These are phyloP conservation scores for Anagyrus pseudococci DNA, from an alignment of 2,888 invertebrate species.

Conservation along the genomic window DNA sequence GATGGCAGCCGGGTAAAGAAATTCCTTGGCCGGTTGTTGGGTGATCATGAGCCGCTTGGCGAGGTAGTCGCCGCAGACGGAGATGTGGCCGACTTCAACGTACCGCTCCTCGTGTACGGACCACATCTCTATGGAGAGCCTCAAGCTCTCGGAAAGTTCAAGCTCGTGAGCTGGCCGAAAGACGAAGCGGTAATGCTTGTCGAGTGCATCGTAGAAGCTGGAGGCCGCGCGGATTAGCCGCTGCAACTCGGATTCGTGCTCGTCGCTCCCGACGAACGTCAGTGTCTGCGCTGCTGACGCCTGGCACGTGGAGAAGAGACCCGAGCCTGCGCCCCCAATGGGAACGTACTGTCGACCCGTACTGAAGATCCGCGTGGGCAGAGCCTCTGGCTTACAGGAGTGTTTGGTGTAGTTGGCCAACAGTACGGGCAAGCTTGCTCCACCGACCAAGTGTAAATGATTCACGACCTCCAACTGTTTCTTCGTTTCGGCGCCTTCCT, in stretches of 20 bases:
- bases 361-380: conserved; percentile 76
- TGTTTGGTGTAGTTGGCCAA: conserved; percentile 77
- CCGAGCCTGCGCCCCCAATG: conserved; percentile 49
- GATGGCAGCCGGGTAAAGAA: conserved; percentile 72
- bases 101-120: conserved; percentile 70
- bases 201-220: conserved; percentile 70
- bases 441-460: conserved; percentile 77
- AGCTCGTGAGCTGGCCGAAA: conserved; percentile 70
- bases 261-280: conserved; percentile 62
- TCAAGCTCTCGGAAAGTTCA: conserved; percentile 70
- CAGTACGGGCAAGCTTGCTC: conserved; percentile 75
- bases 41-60: conserved; percentile 80
- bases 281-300: conserved; percentile 72
- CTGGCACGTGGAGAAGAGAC: conserved; percentile 74
- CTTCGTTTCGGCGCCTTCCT: conserved; percentile 66
- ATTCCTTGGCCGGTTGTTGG: conserved; percentile 66
- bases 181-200: conserved; percentile 72
- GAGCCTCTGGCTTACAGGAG: conserved; percentile 66
- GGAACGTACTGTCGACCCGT: conserved; percentile 76
- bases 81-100: conserved; percentile 77
- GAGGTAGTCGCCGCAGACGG: conserved; percentile 75
- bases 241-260: conserved; percentile 67
- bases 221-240: conserved; percentile 65
- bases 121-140: conserved; percentile 77
- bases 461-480: conserved; percentile 65